Evolutionary conservation across 1,140 invertebrate species (phyloP).

Genomic region (Theocolax elegans): DNA sequence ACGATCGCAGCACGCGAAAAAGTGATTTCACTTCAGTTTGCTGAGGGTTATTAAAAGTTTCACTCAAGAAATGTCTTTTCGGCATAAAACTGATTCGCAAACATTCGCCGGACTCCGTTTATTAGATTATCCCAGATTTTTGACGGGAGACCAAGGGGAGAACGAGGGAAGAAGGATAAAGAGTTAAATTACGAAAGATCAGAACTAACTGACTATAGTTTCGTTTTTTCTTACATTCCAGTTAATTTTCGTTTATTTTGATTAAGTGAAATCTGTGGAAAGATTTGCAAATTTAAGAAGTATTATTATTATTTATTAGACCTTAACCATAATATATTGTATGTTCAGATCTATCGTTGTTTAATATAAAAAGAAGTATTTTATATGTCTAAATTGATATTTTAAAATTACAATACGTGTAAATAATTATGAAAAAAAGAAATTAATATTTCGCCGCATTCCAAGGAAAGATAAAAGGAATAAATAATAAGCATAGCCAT

Average conservation of each 20-base stretch:
- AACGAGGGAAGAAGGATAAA: conserved; percentile 32
- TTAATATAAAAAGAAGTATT: no score
- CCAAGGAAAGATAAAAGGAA: no score
- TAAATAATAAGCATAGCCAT: no score
- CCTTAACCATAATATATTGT: no score
- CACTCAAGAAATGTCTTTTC: conserved; percentile 5
- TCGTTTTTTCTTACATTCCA: conserved; percentile 29
- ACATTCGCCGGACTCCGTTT: neutral
- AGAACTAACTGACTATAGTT: conserved; percentile 9
- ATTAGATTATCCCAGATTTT: conserved; percentile 40
- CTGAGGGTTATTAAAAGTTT: conserved; percentile 2
- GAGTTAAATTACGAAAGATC: conserved; percentile 30
- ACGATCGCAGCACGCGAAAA: neutral
- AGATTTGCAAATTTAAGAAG: conserved; percentile 7
- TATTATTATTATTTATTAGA: no score
- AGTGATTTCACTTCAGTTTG: conserved; percentile 5
- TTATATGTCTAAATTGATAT: no score
- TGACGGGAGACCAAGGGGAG: conserved; percentile 19
- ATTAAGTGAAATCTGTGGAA: conserved; percentile 17
- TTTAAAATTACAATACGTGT: no score
- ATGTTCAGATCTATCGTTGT: no score
- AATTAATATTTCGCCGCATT: no score
- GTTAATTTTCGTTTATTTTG: conserved; percentile 16
- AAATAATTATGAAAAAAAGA: no score
- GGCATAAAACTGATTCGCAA: neutral